Conservation (phyloP, 2,888 invertebrate species). For the Agrilus cyanescens region DNA sequence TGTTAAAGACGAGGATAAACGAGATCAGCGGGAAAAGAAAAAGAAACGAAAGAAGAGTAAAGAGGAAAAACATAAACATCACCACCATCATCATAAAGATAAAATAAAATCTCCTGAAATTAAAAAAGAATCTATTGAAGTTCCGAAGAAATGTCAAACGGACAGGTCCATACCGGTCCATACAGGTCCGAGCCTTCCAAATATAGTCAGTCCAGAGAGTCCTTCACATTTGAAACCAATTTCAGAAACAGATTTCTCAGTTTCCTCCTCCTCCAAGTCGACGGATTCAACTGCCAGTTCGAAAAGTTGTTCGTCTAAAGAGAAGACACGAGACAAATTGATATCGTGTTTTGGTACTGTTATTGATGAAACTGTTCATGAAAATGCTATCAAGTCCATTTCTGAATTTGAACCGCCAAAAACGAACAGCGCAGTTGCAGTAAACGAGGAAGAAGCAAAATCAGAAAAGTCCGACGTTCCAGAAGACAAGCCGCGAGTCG, state of each 20-base stretch:
- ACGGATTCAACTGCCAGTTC: conserved; percentile 38
- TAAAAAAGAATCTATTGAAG: conserved; percentile 22
- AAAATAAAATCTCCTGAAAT: conserved; percentile 28
- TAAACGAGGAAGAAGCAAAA: conserved; percentile 28
- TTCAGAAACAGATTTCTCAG: conserved; percentile 21
- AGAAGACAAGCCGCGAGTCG: conserved; percentile 65
- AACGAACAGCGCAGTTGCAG: conserved; percentile 17
- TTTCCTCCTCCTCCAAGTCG: conserved; percentile 27
- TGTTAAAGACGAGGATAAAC: conserved; percentile 31
- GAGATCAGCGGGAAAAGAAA: conserved; percentile 60
- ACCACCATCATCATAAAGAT: conserved; percentile 49
- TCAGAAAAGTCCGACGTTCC: conserved; percentile 30
- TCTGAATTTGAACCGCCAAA: conserved; percentile 42
- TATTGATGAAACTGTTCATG: conserved; percentile 59
- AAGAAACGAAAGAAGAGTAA: conserved; percentile 77
- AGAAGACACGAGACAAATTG: conserved; percentile 39
- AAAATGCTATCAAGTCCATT: conserved; percentile 71
- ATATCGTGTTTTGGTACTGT: conserved; percentile 55
- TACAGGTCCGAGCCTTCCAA: conserved; percentile 46
- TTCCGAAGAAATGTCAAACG: conserved; percentile 5
- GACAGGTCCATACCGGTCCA: conserved; percentile 12
- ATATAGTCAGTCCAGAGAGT: conserved; percentile 47
- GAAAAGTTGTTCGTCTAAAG: conserved; percentile 35
- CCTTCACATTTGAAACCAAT: conserved; percentile 38
- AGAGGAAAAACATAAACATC: conserved; percentile 61